Base-by-base conservation (phyloP, 2,888 invertebrate genomes). In the Criorhina ranunculi region DNA sequence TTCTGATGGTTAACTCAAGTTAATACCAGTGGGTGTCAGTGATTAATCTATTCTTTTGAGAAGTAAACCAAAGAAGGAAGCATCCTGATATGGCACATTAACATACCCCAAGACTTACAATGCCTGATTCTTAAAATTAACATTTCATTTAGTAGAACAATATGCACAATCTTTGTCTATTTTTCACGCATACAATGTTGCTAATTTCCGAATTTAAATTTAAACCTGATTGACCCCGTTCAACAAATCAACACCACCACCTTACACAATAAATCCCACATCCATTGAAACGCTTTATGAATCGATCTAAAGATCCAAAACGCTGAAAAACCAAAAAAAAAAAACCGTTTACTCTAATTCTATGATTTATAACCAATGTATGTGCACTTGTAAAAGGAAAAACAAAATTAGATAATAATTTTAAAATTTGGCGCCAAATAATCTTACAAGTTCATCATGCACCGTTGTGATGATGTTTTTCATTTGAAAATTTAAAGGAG, bases 361-460 rank as follows among this genome's bases (percentile, higher is more conserved):
- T 24, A 24, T 49, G 49, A 49, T 49, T 24, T 24, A 49, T 24
- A 46, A 46, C 19, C 15, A 24, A 24, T 24, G 24, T 24, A 24
- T 4, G 24, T 24, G 24, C 4, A 24, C 24, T 42, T 42, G 15
- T 42, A 12, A 8, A n/a, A n/a, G n/a, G 15, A 7, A 46, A 44
- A 17, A 44, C 17, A 44, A 17, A 17, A 17, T n/a, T n/a, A n/a
- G n/a, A 17, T 29, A 24, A 24, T 24, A 24, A 24, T 24, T 29
- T 3, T 11, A 1, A n/a, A 33, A 44, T 46, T 46, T 46, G 53
- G 53, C 53, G 53, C 53, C 62, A 31, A 62, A 33, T 62, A 46
- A 46, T 62, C 46, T 62, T 46, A 46, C 62, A 62, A 62, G 62
- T 62, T 62, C 62, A 62, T 62, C 60, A 60, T 60, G 19, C 46